Evolutionary conservation across 2,113 vertebrate genomes (phyloP).

Genomic region (Nettapus auritus): DNA sequence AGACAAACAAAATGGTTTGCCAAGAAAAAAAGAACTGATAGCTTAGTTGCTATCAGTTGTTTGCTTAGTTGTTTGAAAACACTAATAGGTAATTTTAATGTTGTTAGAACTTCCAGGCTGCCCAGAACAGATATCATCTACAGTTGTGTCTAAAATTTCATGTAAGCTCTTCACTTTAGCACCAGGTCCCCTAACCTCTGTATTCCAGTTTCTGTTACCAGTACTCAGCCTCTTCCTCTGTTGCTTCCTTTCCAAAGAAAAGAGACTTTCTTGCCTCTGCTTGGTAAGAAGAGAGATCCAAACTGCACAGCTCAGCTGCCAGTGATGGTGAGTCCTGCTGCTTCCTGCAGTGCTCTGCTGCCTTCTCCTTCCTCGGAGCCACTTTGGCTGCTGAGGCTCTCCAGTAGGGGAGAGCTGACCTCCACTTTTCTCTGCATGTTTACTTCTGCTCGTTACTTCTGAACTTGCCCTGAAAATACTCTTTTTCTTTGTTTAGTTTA

Average conservation of each 20-base stretch:
- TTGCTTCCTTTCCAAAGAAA: neutral
- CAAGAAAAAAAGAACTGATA: neutral
- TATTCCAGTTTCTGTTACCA: neutral
- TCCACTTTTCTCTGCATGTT: too few species aligned
- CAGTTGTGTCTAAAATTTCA: neutral
- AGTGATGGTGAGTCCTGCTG: neutral
- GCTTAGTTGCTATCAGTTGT: too few species aligned
- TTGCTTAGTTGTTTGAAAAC: neutral
- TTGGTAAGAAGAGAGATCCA: neutral
- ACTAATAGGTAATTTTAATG: neutral
- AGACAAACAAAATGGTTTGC: neutral
- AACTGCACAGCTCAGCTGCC: neutral
- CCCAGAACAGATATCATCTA: neutral
- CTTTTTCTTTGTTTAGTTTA: too few species aligned
- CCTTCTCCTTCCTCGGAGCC: fast-evolving
- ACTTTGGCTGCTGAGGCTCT: too few species aligned
- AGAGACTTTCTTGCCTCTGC: neutral
- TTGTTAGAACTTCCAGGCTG: neutral
- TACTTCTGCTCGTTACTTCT: too few species aligned
- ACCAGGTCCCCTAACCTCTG: too few species aligned
- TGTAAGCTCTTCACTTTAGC: neutral
- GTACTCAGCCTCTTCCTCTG: neutral
- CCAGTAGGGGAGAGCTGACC: too few species aligned
- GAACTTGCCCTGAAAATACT: too few species aligned
- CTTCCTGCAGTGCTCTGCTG: neutral